Evolutionary conservation across 2,888 invertebrate species (phyloP), one percentile per base, ranked within the genome.

Genomic region (Pimpla rufipes): DNA sequence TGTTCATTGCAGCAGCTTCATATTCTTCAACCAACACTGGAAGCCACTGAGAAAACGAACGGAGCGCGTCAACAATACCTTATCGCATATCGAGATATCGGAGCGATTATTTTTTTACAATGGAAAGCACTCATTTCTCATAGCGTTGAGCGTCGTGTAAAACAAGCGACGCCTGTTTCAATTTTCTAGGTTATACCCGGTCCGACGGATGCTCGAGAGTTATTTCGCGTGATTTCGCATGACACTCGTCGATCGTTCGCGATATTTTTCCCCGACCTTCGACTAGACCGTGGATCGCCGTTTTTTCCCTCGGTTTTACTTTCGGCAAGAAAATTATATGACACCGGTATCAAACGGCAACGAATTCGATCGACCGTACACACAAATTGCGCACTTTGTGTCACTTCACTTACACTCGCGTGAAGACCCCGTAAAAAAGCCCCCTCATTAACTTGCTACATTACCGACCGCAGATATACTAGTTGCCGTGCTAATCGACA

Each of bases 341-440:
- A 37, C 37, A 35, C 59, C 55, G 55, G 55, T 23, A 23, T 11
- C 13, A 55, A 52, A 23, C 23, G 23, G 23, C 23, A 23, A 55
- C 55, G 55, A 55, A 55, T 23, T 55, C 55, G 23, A 55, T 55
- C 55, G 55, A 55, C 11, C 55, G 23, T 55, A 55, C 55, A 23
- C 55, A 55, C 55, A 10, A n/a, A 55, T 55, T 55, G 55, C 55
- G 55, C 55, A 55, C 55, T 55, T 55, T 23, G 23, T 23, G 55
- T 10, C 5, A 29, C 52, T 18, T 52, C 18, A 52, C 52, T 52
- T 52, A 52, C 52, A 52, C 52, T 52, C 21, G 18, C 18, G 21
- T 18, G 52, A 29, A 29, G 52, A 52, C 18, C 10, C 21, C 8
- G 21, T 21, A 21, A 29, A 29, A 29, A 29, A 29, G 18, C 1